Percentiles rank a stretch among this genome's conserved stretches.
Evolutionary conservation across 2,888 invertebrate genomes (phyloP).

Genomic region (Cloeon dipterum): DNA sequence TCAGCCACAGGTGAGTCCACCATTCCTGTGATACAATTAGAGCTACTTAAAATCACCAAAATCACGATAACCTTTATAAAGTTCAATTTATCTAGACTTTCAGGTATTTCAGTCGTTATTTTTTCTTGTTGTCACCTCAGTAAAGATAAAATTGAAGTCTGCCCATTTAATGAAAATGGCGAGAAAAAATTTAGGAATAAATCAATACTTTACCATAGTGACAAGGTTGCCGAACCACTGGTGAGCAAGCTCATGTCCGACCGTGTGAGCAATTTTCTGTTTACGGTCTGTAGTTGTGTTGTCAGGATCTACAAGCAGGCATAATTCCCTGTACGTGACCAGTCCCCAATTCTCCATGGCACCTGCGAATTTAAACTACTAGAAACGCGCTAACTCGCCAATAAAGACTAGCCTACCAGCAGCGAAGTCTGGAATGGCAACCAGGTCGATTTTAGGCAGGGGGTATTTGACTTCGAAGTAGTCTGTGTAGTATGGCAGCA

Average conservation of each 20-base stretch:
- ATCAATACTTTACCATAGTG: conserved; percentile 46
- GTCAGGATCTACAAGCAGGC: conserved; percentile 69
- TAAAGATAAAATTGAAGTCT: too few relatives aligned
- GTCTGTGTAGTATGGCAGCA: conserved; percentile 79
- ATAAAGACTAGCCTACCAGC: conserved; percentile 37
- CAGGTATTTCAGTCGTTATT: too few relatives aligned
- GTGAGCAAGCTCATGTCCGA: conserved; percentile 85
- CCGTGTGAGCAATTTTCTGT: conserved; percentile 71
- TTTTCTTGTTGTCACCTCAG: too few relatives aligned
- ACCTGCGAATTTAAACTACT: too few relatives aligned
- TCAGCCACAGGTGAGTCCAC: conserved; percentile 94
- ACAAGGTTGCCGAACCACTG: conserved; percentile 98
- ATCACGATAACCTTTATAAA: too few relatives aligned
- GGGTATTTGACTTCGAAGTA: conserved; percentile 92
- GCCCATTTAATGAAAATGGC: too few relatives aligned
- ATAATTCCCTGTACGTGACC: conserved; percentile 81
- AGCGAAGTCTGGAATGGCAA: conserved; percentile 88
- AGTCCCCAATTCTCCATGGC: conserved; percentile 98
- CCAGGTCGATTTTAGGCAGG: conserved; percentile 85
- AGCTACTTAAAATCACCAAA: too few relatives aligned
- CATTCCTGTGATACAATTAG: conserved; percentile 35
- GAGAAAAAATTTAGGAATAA: not conserved
- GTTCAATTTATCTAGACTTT: too few relatives aligned
- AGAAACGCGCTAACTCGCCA: conserved; percentile 2
- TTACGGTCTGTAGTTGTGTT: conserved; percentile 68